These are phyloP conservation scores for Tetragnatha montana DNA, from an alignment of 2,888 invertebrate genomes.

Conservation along the genomic window DNA sequence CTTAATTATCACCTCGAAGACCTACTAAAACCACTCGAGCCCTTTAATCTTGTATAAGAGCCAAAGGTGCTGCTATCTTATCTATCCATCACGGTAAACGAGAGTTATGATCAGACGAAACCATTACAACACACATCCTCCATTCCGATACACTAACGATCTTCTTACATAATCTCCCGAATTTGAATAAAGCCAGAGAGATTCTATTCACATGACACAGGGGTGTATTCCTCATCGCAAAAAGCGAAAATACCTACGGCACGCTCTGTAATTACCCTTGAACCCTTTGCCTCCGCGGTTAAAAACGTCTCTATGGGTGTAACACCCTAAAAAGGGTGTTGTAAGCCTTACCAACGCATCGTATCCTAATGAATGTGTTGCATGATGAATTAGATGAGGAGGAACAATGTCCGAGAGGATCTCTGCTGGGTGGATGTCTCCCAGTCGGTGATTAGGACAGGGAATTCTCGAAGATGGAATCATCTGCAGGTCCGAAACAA, in stretches of 20 bases:
- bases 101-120: too few relatives aligned
- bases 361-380: conserved; percentile 32
- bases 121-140: too few relatives aligned
- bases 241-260: neutral
- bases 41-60: too few relatives aligned
- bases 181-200: neutral
- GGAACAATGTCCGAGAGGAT: conserved; percentile 35
- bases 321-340: conserved; percentile 24
- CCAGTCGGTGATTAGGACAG: conserved; percentile 27
- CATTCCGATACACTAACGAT: too few relatives aligned
- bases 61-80: too few relatives aligned
- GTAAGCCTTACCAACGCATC: conserved; percentile 2
- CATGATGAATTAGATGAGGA: conserved; percentile 44
- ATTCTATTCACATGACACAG: neutral
- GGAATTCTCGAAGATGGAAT: neutral
- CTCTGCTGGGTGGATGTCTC: conserved; percentile 1
- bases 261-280: conserved; percentile 20
- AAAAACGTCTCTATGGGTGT: conserved; percentile 38
- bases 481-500: conserved; percentile 8
- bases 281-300: conserved; percentile 22
- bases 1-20: too few relatives aligned
- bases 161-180: neutral
- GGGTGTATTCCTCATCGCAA: neutral
- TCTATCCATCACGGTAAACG: too few relatives aligned
- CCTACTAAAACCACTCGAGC: too few relatives aligned